Conservation (phyloP, 2,797 vertebrate genomes). For the Gallinago stenura region DNA sequence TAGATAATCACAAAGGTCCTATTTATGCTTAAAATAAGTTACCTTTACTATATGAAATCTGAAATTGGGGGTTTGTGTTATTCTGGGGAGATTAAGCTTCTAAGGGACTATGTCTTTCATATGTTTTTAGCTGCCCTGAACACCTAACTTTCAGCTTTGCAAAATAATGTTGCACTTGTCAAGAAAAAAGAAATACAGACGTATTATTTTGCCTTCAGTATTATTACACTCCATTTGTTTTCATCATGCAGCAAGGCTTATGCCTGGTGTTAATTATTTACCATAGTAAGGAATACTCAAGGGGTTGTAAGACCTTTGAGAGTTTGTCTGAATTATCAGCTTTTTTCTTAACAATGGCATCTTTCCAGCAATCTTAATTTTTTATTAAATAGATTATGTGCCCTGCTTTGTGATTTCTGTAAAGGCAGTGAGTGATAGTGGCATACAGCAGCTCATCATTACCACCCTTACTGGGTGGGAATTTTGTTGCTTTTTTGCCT, state of each 20-base stretch:
- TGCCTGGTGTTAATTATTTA: conserved; percentile 14
- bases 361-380: not conserved
- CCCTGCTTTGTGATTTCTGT: not conserved
- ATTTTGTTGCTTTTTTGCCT: not conserved
- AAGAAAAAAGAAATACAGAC: not conserved
- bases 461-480: not conserved
- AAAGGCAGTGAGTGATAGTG: not conserved
- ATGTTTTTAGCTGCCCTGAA: not conserved
- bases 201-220: not conserved
- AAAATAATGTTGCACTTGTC: not conserved
- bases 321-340: not conserved
- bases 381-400: not conserved
- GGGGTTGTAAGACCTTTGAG: not conserved
- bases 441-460: not conserved
- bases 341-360: not conserved
- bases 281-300: not conserved
- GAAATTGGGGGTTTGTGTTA: not conserved
- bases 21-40: not conserved
- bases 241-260: not conserved
- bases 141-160: not conserved
- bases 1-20: not conserved
- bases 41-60: not conserved
- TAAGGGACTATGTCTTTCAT: not conserved
- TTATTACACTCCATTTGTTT: not conserved
- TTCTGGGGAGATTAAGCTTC: not conserved